Conservation (phyloP, 2,888 invertebrate species). For the Resseliella maxima region DNA sequence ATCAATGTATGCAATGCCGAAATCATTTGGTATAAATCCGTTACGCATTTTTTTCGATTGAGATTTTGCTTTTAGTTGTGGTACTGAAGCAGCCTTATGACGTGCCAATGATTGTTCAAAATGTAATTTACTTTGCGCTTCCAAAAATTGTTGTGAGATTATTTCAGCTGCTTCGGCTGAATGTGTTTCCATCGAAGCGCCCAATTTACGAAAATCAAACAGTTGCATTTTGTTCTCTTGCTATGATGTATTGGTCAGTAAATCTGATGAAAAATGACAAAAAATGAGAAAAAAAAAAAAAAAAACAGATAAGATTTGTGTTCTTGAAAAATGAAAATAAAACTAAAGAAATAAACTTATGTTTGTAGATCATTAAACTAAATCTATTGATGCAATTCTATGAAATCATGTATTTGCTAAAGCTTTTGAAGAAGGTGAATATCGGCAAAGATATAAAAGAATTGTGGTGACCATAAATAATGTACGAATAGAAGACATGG, state of each 20-base stretch:
- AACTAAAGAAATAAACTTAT: background rate
- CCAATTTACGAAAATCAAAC: conserved; percentile 57
- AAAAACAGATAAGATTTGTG: background rate
- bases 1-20: conserved; percentile 88
- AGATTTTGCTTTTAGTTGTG: background rate
- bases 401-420: background rate
- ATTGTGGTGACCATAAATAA: conserved; percentile 44
- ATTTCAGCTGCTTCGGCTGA: conserved; percentile 29
- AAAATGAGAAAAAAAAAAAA: background rate
- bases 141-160: conserved; percentile 63
- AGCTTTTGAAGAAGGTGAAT: background rate
- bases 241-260: background rate
- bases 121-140: conserved; percentile 65
- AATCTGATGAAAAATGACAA: background rate
- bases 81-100: background rate
- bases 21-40: conserved; percentile 79
- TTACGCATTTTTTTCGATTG: conserved; percentile 68
- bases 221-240: conserved; percentile 53
- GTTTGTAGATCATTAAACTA: background rate
- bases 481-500: background rate
- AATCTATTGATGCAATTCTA: background rate
- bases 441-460: conserved; percentile 43
- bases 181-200: conserved; percentile 56
- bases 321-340: background rate
- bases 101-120: conserved; percentile 58